Evolutionary conservation across 35 echinoderm and acorn worm species (phyloP), one percentile per base, ranked within the genome.

Genomic region (Apostichopus californicus): DNA sequence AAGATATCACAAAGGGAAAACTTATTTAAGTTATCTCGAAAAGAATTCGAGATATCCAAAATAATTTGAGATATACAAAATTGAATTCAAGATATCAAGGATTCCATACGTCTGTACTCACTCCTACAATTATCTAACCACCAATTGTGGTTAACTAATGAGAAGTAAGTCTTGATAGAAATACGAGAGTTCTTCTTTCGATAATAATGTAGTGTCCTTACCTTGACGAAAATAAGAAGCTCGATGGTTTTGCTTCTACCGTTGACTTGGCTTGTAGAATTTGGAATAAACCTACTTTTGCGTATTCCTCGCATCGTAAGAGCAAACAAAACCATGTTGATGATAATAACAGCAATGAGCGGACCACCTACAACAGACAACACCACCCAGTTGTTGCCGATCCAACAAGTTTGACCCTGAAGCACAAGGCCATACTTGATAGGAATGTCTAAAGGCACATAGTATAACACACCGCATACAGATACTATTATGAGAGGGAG

Each of bases 141-240:
- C 64, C 64, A 46, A 46, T 46, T 46, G 34, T 46, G 34, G 34
- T 4, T 46, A 46, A 46, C 34, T 46, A 46, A 46, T 46, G 2
- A 46, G 34, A 46, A 46, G 34, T 46, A 46, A 14, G 64, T 11
- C 11, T 68, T 11, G 11, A 8, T 14, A 18, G 64, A 68, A 5
- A 68, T 0, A 68, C 18, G 64, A 68, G 18, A 14, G 3, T 14
- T 8, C 9, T 14, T 68, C 64, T 68, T 10, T 11, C 3, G 10
- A 52, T 18, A 11, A 79, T 79, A 79, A 79, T 46, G 3, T 2
- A 46, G 34, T 46, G 34, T 46, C 34, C 13, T 83, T 83, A 83
- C 80, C 80, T 83, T 83, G 24, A 83, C 14, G 55, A 58, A 83
- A 8, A 83, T 13, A 54, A 83, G 52, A 12, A 83, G 80, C 55